phyloP scores from a whole-genome alignment of 2,113 vertebrate species.

The Dromaius novaehollandiae region DNA sequence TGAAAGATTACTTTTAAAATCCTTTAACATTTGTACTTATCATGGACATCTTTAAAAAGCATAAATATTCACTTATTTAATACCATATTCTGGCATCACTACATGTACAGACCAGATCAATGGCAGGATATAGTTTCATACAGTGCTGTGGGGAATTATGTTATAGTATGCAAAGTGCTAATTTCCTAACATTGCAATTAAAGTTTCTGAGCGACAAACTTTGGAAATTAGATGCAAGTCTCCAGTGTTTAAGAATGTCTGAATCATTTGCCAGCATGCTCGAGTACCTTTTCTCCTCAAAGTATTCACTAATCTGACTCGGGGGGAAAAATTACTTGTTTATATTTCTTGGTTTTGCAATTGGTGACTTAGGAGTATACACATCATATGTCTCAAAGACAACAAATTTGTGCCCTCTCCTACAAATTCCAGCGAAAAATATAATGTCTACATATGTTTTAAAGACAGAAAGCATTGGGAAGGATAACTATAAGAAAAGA shows the following conservation, averaged over 20 bases:
- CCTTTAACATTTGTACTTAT: background rate
- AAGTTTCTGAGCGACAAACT: constrained; percentile 70
- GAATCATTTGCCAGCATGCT: constrained; percentile 57
- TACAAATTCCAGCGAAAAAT: background rate
- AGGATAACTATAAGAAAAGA: background rate
- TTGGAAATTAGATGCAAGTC: constrained; percentile 61
- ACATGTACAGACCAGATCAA: constrained; percentile 19
- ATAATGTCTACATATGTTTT: background rate
- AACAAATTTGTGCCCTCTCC: background rate
- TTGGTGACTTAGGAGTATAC: background rate
- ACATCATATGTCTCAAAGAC: background rate
- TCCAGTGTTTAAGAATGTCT: constrained; percentile 66
- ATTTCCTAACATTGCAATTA: constrained; percentile 70
- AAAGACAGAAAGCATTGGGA: background rate
- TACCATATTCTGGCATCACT: constrained; percentile 33
- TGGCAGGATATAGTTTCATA: constrained; percentile 32
- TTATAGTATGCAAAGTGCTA: constrained; percentile 58
- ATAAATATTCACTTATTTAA: constrained; percentile 48
- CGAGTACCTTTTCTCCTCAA: constrained; percentile 47
- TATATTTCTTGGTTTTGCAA: background rate
- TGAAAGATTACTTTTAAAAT: background rate
- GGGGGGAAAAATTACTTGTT: background rate
- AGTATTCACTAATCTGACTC: constrained; percentile 11
- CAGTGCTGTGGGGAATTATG: constrained; percentile 44
- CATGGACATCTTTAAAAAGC: background rate